A percentile compares a stretch with the other conserved stretches of the same genome.
Evolutionary conservation across 2,888 invertebrate species (phyloP).

Genomic region (Charanyca ferruginea): DNA sequence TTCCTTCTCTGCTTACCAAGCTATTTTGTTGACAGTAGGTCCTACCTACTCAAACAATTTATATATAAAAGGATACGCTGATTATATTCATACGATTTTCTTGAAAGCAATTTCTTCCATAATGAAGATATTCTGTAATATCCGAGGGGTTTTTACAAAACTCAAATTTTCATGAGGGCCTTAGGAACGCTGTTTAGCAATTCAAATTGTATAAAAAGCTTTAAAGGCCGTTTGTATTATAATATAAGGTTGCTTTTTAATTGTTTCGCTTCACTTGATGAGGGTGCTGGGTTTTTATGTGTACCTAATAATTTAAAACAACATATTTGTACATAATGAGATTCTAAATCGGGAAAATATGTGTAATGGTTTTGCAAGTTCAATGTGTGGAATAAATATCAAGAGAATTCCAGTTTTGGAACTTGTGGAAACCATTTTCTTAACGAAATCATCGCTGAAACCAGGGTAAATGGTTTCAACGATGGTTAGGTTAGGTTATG

Average conservation of each 20-base stretch:
- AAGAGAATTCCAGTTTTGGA: neutral
- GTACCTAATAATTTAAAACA: constrained; percentile 24
- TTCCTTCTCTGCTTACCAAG: neutral
- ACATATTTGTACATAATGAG: constrained; percentile 28
- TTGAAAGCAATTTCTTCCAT: constrained; percentile 70
- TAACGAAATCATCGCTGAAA: neutral
- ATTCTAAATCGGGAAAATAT: constrained; percentile 4
- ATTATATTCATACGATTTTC: constrained; percentile 47
- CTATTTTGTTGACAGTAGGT: constrained; percentile 23
- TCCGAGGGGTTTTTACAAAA: constrained; percentile 67
- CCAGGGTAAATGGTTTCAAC: too few species aligned
- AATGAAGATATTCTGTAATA: constrained; percentile 70
- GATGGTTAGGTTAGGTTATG: too few species aligned
- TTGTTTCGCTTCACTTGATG: constrained; percentile 64
- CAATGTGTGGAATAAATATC: neutral
- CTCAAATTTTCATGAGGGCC: constrained; percentile 64
- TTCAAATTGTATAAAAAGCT: constrained; percentile 71
- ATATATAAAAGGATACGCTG: constrained; percentile 40
- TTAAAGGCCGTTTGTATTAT: constrained; percentile 66
- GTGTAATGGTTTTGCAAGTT: neutral
- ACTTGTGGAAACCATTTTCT: neutral
- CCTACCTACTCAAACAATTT: constrained; percentile 14
- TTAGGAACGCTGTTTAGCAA: constrained; percentile 71
- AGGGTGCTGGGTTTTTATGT: constrained; percentile 30
- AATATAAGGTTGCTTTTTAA: constrained; percentile 65